Evolutionary conservation across 2,888 invertebrate species (phyloP).

Genomic region (Cephus pygmeus): DNA sequence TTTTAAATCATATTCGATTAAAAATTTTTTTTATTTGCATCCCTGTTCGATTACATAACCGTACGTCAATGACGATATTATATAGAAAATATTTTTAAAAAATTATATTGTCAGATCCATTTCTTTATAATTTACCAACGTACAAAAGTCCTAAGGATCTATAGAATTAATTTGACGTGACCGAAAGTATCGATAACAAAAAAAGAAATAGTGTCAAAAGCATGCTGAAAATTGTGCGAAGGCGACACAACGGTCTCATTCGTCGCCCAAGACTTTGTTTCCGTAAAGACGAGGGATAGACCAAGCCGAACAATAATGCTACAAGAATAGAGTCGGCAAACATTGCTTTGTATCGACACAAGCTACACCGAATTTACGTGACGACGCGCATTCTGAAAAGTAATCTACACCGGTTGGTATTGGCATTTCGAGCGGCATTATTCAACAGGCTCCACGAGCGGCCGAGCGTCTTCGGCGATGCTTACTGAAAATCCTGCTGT

Average conservation of each 20-base stretch:
- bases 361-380: conserved; percentile 58
- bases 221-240: not conserved
- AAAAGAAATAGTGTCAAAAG: not conserved
- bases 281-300: not conserved
- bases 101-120: not conserved
- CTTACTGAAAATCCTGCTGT: not conserved
- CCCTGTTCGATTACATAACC: not conserved
- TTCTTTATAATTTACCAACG: not conserved
- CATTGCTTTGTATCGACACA: conserved; percentile 56
- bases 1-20: not conserved
- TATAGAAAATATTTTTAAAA: no score
- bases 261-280: not conserved
- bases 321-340: conserved; percentile 60
- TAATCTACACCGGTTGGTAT: conserved; percentile 60
- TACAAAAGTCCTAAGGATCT: not conserved
- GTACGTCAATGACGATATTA: no score
- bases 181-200: not conserved
- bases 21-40: no score
- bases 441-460: not conserved
- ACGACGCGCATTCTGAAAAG: conserved; percentile 64
- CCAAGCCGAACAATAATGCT: conserved; percentile 12
- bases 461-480: not conserved
- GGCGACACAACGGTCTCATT: not conserved
- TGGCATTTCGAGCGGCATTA: not conserved
- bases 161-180: not conserved